Evolutionary conservation across 2,888 invertebrate genomes (phyloP), one percentile per base, ranked within the genome.

Genomic region (Heteromurus nitidus): DNA sequence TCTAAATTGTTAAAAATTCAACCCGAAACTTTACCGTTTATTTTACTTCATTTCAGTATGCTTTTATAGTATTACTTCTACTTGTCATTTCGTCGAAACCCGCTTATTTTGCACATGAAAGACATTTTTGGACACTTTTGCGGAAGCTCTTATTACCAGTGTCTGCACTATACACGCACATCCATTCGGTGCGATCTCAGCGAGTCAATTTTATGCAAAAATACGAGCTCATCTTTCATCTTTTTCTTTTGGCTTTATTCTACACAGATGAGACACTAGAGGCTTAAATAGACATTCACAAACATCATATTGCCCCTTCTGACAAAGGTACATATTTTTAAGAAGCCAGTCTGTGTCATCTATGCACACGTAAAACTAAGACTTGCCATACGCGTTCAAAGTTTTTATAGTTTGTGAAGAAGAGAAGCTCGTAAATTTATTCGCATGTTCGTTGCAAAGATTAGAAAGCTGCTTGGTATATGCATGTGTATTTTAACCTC

Each of bases 131-230:
- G 53, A 2, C n/a, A 9, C 16, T 58, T 20, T 28, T 16, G 7
- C n/a, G n/a, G n/a, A n/a, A n/a, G 53, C 13, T 53, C 22, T 47
- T n/a, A 28, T 26, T 58, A 13, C 36, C 36, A 36, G 5, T 13
- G 5, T 36, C 16, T 58, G 1, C n/a, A 28, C 28, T 24, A 28
- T 53, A 53, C 20, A 22, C 3, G 53, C 22, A 5, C 53, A 22
- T 53, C 20, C 22, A 24, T 53, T 53, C 53, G 53, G 18, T 47
- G n/a, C 11, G 58, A 58, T 58, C 28, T 58, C 28, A 28, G 7
- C n/a, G 62, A 73, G 62, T 47, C 73, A 73, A 62, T 73, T 73
- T 73, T 73, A 73, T 73, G 73, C 50, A 47, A 73, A 73, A 73
- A 73, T 73, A 73, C 50, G 60, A 47, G 30, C 31, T 62, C 72